phyloP scores from a whole-genome alignment of 2,797 vertebrate species.

The Xenentodon cancila region DNA sequence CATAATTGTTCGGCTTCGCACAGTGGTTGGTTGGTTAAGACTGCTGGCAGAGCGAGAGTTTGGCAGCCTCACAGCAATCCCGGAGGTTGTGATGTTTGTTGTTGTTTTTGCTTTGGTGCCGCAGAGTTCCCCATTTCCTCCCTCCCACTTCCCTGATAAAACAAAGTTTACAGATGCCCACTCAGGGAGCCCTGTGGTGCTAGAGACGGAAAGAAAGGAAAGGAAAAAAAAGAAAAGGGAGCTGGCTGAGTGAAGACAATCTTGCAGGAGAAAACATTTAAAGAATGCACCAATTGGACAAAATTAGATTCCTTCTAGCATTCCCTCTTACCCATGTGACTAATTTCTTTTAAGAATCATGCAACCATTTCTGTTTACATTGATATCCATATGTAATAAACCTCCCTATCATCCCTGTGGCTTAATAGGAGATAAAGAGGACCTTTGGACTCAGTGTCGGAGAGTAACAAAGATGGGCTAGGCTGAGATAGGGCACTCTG shows the following conservation, averaged over 20 bases:
- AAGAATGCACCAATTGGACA: conserved; percentile 7
- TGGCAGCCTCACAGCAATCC: conserved; percentile 57
- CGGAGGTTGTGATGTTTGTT: conserved; percentile 58
- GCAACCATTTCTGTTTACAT: conserved; percentile 6
- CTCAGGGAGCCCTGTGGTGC: conserved; percentile 18
- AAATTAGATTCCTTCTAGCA: conserved; percentile 1
- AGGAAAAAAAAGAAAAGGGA: conserved; percentile 6
- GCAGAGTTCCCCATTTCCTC: conserved; percentile 5
- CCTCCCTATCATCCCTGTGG: conserved; percentile 6
- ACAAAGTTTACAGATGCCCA: conserved; percentile 40
- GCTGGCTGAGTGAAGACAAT: conserved; percentile 7
- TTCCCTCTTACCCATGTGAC: no score
- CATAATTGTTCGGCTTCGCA: conserved; percentile 24
- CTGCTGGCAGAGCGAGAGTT: conserved; percentile 30
- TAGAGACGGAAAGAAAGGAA: conserved; percentile 14
- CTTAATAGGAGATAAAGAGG: conserved; percentile 19
- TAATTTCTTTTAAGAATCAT: conserved; percentile 12
- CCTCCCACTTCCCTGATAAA: conserved; percentile 26
- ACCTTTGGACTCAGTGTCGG: conserved; percentile 56
- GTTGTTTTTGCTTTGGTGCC: conserved; percentile 52
- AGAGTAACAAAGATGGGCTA: conserved; percentile 4
- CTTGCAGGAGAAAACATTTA: background rate
- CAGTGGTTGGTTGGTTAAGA: conserved; percentile 36
- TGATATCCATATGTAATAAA: conserved; percentile 35
- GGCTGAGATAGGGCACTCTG: conserved; percentile 17